Base-by-base conservation (phyloP, 1,140 invertebrate genomes). In the Solen grandis region DNA sequence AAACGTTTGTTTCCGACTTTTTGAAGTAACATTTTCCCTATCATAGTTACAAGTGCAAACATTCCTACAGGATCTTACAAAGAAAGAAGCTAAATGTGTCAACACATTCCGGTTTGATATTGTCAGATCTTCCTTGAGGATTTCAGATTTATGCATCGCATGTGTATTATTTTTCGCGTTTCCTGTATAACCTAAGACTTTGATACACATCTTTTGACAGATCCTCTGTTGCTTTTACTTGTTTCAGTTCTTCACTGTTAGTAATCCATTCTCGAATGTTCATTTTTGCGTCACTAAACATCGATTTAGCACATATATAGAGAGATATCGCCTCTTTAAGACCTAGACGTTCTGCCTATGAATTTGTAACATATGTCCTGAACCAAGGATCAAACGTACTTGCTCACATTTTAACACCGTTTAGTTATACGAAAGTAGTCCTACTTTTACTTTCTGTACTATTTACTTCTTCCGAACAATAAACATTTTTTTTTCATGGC, bases 241-340 rank as follows among this genome's bases (percentile, higher is more conserved):
- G n/a, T 29, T 46, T 46, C 2, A 68, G 27, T 19, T 68, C 25
- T 8, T 1, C 1, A 25, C 22, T 22, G 22, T 55, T 70, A 31
- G 68, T 31, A 2, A 19, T 54, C 46, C 68, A 70, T 55, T 70
- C 50, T 29, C 68, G 50, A 1, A 70, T 46, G 35, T 70, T 70
- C 65, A 70, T 55, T 25, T 50, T 68, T 46, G 65, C 38, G 2
- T 68, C 65, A 68, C 13, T 52, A 8, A 70, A 70, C 13, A 70
- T 70, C 13, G 27, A 16, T 25, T 54, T 70, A 33, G 68, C 68
- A 5, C 29, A 4, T 29, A 13, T 50, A n/a, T 68, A 68, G 2
- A 68, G 25, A 22, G 16, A 36, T 2, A 46, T 50, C 14, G 65
- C 65, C 29, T 68, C 65, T 25, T 68, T 50, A n/a, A 54, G 8